Evolutionary conservation across 2,113 vertebrate genomes (phyloP), one percentile per base, ranked within the genome.

Genomic region (Cyanoramphus novaezelandiae): DNA sequence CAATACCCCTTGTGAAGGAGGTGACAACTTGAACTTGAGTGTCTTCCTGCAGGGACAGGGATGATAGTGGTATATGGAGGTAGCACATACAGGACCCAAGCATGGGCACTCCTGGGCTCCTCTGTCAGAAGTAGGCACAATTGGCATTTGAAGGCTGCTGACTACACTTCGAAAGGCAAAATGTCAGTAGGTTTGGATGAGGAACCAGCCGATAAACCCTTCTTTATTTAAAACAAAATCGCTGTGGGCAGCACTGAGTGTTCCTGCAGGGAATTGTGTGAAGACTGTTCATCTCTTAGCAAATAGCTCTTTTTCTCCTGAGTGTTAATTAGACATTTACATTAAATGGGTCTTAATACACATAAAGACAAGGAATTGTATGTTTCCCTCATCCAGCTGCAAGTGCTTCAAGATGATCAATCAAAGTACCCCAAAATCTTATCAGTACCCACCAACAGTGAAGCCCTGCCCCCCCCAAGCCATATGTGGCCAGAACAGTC

Each of bases 131-230:
- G 2, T 0, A 47, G 55, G 31, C 41, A 29, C 21, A 82, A 17
- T 3, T 3, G 37, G 33, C 29, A 29, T 11, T 17, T 52, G 44
- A 91, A 88, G 88, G 46, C 37, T 69, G 59, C 18, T 17, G 11
- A 7, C 15, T 33, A 10, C 3, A 11, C 6, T 10, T 14, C 55
- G 46, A 60, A 67, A 81, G 77, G 50, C 21, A 53, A 60, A 83
- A 35, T 13, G 18, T 60, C 55, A 65, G 52, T 12, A 65, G 1
- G 3, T 67, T 63, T 39, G 25, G 37, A 67, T n/a, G 37, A 86
- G 21, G 19, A 94, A 65, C 5, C 21, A 63, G 18, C 5, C 59
- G 78, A 83, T 46, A 2, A 0, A 0, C 10, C 8, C 16, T 25
- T 53, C 19, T 68, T 71, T 55, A 28, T 68, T 92, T 28, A 27